A percentile compares a stretch with the other conserved stretches of the same genome.
Conservation (phyloP, 2,113 vertebrate species). For the Butastur rufipennis region DNA sequence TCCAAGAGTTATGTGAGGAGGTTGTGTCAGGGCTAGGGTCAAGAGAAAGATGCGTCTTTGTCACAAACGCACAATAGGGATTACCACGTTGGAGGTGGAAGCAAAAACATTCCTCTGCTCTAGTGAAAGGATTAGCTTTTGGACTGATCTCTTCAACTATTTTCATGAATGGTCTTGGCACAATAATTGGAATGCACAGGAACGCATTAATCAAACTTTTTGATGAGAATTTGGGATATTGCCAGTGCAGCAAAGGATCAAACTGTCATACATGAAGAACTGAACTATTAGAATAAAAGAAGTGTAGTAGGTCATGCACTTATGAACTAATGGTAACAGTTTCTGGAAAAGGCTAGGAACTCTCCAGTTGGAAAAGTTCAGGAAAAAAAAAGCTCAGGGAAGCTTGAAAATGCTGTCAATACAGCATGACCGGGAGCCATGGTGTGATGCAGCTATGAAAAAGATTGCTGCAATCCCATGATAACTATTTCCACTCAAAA, state of each 20-base stretch:
- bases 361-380: background rate
- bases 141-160: constrained; percentile 9
- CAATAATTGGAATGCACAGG: constrained; percentile 16
- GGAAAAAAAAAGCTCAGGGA: background rate
- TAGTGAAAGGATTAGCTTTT: constrained; percentile 35
- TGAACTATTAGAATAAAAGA: background rate
- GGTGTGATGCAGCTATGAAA: background rate
- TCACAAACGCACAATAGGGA: background rate
- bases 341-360: constrained; percentile 6
- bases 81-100: background rate
- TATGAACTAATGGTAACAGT: background rate
- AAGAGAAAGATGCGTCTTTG: background rate
- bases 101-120: constrained; percentile 4
- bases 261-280: constrained; percentile 16
- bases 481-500: constrained; percentile 2
- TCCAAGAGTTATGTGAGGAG: background rate
- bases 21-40: background rate
- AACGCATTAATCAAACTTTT: constrained; percentile 19
- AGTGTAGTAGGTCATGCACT: constrained; percentile 10
- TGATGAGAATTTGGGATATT: constrained; percentile 38
- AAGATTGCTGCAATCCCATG: background rate
- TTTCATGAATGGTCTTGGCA: constrained; percentile 49
- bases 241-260: constrained; percentile 41
- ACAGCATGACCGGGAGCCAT: background rate
- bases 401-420: background rate